Percentiles rank a stretch among this genome's conserved stretches.
Evolutionary conservation across 2,888 invertebrate species (phyloP).

Genomic region (Myopa tessellatipennis): DNA sequence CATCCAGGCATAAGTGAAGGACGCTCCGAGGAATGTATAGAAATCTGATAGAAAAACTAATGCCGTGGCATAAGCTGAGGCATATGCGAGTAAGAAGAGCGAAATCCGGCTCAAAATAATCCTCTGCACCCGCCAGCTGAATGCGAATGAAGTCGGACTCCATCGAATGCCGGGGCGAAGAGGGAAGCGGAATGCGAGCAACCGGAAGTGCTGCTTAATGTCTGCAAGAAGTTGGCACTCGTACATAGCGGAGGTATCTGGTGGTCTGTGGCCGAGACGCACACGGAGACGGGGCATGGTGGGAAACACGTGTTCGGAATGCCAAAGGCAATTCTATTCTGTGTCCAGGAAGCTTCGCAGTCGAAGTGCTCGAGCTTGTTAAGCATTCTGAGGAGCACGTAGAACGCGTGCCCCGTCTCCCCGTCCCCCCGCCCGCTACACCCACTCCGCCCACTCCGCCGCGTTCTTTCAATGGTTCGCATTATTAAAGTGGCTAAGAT

Average conservation of each 20-base stretch:
- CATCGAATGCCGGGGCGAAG: slow-evolving; percentile 33
- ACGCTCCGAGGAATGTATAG: not conserved
- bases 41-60: not conserved
- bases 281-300: not conserved
- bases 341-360: not conserved
- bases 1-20: not conserved
- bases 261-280: not conserved
- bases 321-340: slow-evolving; percentile 15
- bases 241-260: not conserved
- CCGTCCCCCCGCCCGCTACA: not conserved
- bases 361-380: slow-evolving; percentile 30
- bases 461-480: slow-evolving; percentile 36
- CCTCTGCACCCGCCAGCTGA: slow-evolving; percentile 42
- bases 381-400: slow-evolving; percentile 12
- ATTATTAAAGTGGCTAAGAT: slow-evolving; percentile 27
- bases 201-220: slow-evolving; percentile 28
- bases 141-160: slow-evolving; percentile 42
- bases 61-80: not conserved
- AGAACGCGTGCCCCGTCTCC: not conserved
- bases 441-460: not conserved
- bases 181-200: slow-evolving; percentile 36
- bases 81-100: not conserved
- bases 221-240: slow-evolving; percentile 11
- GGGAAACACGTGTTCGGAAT: slow-evolving; percentile 34
- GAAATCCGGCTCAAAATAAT: slow-evolving; percentile 29